Percentiles rank a stretch among this genome's conserved stretches.
These are phyloP conservation scores for Geophilus truncorum DNA, from an alignment of 2,888 invertebrate species.

Conservation along the genomic window DNA sequence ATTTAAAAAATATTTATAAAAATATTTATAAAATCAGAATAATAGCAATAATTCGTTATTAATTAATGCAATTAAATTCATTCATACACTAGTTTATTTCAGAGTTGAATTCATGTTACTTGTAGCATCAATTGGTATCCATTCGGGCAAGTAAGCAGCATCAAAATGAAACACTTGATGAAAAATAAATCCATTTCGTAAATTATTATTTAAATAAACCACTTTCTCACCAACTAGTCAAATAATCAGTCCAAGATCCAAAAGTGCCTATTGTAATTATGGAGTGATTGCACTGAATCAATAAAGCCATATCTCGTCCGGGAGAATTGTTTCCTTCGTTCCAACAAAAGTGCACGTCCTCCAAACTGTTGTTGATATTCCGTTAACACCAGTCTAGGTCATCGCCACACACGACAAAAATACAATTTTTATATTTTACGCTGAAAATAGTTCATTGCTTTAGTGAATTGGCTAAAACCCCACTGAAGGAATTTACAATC, in stretches of 20 bases:
- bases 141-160: conserved; percentile 22
- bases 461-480: not conserved
- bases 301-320: conserved; percentile 37
- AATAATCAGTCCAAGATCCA: conserved; percentile 46
- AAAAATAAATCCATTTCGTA: not conserved
- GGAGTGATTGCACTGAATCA: conserved; percentile 40
- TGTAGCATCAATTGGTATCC: conserved; percentile 28
- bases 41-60: too few relatives aligned
- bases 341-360: conserved; percentile 30
- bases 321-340: not conserved
- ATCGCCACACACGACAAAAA: conserved; percentile 39
- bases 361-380: not conserved
- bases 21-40: too few relatives aligned
- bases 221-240: conserved; percentile 43
- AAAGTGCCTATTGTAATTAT: conserved; percentile 45
- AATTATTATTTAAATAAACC: conserved; percentile 34
- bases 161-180: conserved; percentile 28
- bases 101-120: too few relatives aligned
- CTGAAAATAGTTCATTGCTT: conserved; percentile 37
- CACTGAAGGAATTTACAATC: conserved; percentile 14
- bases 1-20: too few relatives aligned
- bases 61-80: too few relatives aligned
- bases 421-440: conserved; percentile 28
- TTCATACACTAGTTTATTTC: too few relatives aligned
- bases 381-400: conserved; percentile 36